These are phyloP conservation scores for Dendrolimus kikuchii DNA, from an alignment of 1,140 invertebrate species.

Conservation along the genomic window DNA sequence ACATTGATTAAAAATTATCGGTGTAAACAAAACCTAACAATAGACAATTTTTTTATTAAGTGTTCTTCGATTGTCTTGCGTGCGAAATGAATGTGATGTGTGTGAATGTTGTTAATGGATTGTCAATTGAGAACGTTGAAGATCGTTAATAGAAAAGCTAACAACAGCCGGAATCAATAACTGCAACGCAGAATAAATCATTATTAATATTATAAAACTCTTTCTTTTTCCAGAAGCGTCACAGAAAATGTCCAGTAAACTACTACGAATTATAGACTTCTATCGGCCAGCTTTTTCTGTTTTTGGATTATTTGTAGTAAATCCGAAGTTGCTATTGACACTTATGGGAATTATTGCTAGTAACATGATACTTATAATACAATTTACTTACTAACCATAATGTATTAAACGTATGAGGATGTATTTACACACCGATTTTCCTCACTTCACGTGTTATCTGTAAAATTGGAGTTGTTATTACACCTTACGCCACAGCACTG, in stretches of 20 bases:
- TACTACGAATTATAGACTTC: conserved; percentile 4
- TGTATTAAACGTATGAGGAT: background rate
- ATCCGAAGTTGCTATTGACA: conserved; percentile 4
- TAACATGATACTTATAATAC: conserved; percentile 9
- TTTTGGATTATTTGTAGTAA: conserved; percentile 7
- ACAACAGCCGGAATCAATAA: too few relatives aligned
- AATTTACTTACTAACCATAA: conserved; percentile 4
- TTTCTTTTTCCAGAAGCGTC: conserved; percentile 6
- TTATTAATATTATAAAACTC: background rate
- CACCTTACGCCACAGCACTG: too few relatives aligned
- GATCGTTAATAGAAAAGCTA: too few relatives aligned
- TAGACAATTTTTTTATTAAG: too few relatives aligned
- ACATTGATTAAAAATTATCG: too few relatives aligned
- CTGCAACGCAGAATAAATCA: background rate
- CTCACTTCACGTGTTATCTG: too few relatives aligned
- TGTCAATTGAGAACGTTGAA: too few relatives aligned
- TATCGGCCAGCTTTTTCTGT: conserved; percentile 7
- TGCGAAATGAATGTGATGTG: too few relatives aligned
- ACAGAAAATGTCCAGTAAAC: conserved; percentile 1
- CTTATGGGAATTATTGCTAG: conserved; percentile 10
- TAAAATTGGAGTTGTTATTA: too few relatives aligned
- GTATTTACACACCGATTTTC: background rate
- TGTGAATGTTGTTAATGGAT: too few relatives aligned
- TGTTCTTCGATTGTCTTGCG: too few relatives aligned
- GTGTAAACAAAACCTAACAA: too few relatives aligned